These are phyloP conservation scores for Ciconia boyciana DNA, from an alignment of 2,113 vertebrate genomes.

Conservation along the genomic window DNA sequence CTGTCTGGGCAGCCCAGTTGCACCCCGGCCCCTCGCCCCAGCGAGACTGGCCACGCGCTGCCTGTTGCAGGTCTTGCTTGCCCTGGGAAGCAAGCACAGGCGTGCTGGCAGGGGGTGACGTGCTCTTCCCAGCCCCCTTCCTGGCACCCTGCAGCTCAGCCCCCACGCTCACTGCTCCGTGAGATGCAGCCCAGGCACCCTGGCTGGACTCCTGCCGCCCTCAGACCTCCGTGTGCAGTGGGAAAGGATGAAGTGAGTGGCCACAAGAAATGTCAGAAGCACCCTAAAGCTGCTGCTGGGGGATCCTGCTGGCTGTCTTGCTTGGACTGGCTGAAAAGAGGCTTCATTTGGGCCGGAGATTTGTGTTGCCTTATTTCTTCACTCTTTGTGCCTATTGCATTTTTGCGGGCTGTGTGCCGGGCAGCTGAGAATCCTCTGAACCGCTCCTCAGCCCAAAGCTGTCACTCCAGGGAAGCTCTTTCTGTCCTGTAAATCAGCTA, in stretches of 20 bases:
- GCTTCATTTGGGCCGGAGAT: background rate
- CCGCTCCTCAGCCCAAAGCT: background rate
- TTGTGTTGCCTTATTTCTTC: background rate
- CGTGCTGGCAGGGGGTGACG: background rate
- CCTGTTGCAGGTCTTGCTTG: background rate
- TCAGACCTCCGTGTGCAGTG: background rate
- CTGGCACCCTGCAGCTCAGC: background rate
- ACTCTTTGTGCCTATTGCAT: background rate
- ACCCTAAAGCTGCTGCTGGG: background rate
- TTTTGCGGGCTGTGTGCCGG: background rate
- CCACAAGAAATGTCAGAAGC: background rate
- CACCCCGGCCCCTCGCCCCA: rapidly evolving
- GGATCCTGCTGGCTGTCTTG: background rate
- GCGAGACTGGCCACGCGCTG: background rate
- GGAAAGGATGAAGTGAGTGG: background rate
- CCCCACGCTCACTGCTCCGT: rapidly evolving
- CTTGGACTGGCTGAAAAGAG: background rate
- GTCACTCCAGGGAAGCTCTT: background rate
- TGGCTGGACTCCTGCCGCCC: rapidly evolving
- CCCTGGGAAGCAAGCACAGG: background rate
- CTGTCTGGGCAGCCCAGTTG: background rate
- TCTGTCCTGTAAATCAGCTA: background rate
- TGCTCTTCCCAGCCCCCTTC: background rate
- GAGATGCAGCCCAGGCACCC: rapidly evolving
- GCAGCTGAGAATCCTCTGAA: background rate